These are phyloP conservation scores for Drosophila bifasciata DNA, from an alignment of 1,140 invertebrate species.

Conservation along the genomic window DNA sequence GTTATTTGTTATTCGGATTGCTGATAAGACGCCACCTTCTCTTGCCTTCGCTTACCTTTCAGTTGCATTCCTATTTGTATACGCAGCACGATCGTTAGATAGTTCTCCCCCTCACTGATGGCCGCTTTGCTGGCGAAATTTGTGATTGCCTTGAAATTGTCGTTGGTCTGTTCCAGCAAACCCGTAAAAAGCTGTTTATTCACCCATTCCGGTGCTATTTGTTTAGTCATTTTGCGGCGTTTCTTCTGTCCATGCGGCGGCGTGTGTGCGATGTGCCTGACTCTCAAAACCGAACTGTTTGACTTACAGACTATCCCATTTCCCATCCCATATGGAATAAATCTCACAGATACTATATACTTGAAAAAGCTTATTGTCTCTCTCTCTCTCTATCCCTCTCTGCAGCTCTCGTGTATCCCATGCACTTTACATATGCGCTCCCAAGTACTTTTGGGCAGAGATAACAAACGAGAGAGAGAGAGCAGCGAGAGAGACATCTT, in stretches of 20 bases:
- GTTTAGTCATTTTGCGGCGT: constrained; percentile 25
- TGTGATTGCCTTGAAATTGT: constrained; percentile 64
- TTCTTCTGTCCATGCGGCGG: constrained; percentile 1
- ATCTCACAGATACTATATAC: not conserved
- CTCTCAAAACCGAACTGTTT: constrained; percentile 10
- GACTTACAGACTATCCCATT: no score
- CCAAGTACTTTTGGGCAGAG: not conserved
- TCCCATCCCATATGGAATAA: no score
- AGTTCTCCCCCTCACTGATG: constrained; percentile 67
- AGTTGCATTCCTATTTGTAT: constrained; percentile 55
- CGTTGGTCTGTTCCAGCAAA: constrained; percentile 72
- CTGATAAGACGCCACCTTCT: not conserved
- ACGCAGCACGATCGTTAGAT: constrained; percentile 67
- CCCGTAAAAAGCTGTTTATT: constrained; percentile 82
- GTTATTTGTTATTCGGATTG: not conserved
- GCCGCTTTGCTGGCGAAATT: constrained; percentile 52
- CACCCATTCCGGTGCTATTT: constrained; percentile 80
- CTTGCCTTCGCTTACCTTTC: constrained; percentile 60
- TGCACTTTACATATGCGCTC: not conserved
- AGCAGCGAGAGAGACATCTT: constrained; percentile 2
- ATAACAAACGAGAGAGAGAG: not conserved
- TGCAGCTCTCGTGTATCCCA: constrained; percentile 1
- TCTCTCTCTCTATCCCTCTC: constrained; percentile 5
- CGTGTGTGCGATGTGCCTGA: constrained; percentile 5
- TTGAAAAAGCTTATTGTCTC: constrained; percentile 16